Evolutionary conservation across 2,888 invertebrate genomes (phyloP).

Genomic region (Brenthis hecate): DNA sequence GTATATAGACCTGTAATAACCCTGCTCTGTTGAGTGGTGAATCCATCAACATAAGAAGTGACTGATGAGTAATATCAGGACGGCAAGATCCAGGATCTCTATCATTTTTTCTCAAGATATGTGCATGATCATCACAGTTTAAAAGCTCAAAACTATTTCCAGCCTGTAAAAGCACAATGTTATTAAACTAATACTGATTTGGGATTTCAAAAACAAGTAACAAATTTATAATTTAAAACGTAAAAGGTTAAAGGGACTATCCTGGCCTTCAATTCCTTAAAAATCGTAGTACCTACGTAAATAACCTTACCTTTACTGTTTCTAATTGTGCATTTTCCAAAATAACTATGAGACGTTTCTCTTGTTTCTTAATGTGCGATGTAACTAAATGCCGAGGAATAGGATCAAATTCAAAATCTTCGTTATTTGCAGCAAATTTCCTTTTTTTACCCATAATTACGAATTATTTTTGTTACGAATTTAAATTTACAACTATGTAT

Average conservation of each 20-base stretch:
- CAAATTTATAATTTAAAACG: too few species aligned
- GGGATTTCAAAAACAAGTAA: too few species aligned
- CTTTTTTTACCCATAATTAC: constrained; percentile 73
- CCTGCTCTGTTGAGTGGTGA: constrained; percentile 98
- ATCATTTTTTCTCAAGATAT: constrained; percentile 92
- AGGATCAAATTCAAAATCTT: constrained; percentile 90
- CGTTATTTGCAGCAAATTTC: constrained; percentile 75
- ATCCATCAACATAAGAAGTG: constrained; percentile 97
- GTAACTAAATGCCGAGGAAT: constrained; percentile 89
- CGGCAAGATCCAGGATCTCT: constrained; percentile 94
- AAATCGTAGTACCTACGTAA: background rate
- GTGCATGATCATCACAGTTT: constrained; percentile 96
- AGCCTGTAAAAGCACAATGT: constrained; percentile 81
- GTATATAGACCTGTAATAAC: constrained; percentile 96
- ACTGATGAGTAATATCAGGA: constrained; percentile 99
- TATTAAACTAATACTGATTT: background rate
- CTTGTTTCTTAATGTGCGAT: constrained; percentile 90
- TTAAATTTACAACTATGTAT: background rate
- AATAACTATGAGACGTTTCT: constrained; percentile 95
- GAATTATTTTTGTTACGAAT: background rate
- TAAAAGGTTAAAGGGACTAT: too few species aligned
- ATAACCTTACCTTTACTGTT: constrained; percentile 91
- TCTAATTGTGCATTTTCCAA: constrained; percentile 97
- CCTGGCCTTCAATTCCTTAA: background rate
- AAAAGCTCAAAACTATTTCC: constrained; percentile 94